A percentile compares a stretch with the other conserved stretches of the same genome.
phyloP scores from a whole-genome alignment of 2,797 vertebrate species.

The Rhinichthys osculus region DNA sequence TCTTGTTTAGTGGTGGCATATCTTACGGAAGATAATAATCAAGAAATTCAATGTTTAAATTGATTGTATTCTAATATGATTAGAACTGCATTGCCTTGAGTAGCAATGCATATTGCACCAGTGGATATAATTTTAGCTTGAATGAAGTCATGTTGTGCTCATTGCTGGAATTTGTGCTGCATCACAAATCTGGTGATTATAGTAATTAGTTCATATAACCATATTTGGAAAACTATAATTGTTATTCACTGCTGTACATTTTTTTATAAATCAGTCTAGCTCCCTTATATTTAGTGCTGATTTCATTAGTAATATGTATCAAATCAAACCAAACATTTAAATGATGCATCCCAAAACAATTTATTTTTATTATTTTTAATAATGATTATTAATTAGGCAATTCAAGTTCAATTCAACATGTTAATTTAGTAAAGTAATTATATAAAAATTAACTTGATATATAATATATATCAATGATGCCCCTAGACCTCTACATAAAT shows the following conservation, averaged over 20 bases:
- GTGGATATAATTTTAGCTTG: constrained; percentile 43
- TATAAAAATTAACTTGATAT: neutral
- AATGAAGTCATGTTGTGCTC: constrained; percentile 21
- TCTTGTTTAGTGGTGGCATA: neutral
- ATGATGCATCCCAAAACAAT: neutral
- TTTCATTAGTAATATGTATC: constrained; percentile 12
- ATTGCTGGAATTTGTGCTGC: constrained; percentile 35
- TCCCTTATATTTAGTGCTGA: constrained; percentile 23
- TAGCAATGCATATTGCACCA: constrained; percentile 11
- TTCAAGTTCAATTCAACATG: neutral
- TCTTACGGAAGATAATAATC: neutral
- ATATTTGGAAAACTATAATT: constrained; percentile 39
- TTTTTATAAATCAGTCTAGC: constrained; percentile 24
- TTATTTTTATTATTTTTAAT: neutral
- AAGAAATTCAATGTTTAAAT: constrained; percentile 18
- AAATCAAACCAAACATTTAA: neutral
- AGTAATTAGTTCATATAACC: constrained; percentile 52
- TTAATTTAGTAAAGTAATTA: neutral
- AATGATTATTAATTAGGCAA: neutral
- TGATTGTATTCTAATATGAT: constrained; percentile 26
- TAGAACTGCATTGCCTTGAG: neutral
- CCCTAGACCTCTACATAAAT: neutral
- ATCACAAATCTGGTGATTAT: constrained; percentile 47
- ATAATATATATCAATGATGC: neutral
- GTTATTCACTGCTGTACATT: constrained; percentile 38